Base-by-base conservation (phyloP, 2,797 vertebrate species). In the Halcyon badia region DNA sequence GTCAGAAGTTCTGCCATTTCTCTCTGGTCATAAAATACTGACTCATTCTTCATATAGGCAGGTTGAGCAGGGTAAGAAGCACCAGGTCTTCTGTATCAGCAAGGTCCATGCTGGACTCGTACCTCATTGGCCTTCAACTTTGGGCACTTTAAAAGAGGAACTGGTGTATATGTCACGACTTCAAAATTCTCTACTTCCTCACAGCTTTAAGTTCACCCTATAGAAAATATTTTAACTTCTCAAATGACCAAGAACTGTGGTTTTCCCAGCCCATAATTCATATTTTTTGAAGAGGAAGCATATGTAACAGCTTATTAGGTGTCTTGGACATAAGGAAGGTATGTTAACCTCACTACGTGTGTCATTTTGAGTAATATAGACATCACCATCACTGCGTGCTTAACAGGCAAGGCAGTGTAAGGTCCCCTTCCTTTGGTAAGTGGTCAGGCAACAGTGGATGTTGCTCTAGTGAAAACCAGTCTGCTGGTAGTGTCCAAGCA, bases 301-400 rank as follows among this genome's bases (percentile, higher is more conserved):
- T 25, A 10, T 33, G 0, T 30, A 57, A 31, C 15, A 37, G 22
- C 54, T 2, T 41, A 30, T 7, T n/a, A 37, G 11, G 11, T 69
- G 39, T 70, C 33, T 83, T 70, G 30, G 26, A 21, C 4, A 13
- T 42, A 10, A 0, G 15, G 30, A 82, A 48, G 26, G 7, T 84
- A 13, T 1, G 3, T 69, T 41, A 60, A 41, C 22, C 19, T 90
- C 22, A 44, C 20, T 65, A 0, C 21, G 2, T 49, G 26, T 52
- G 16, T 66, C 5, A 41, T 33, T 73, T 18, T 14, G 49, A 58
- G 33, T n/a, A 73, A 28, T 20, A 3, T 0, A 9, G 26, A 21
- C 10, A 5, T 56, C 15, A 33, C n/a, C 3, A 0, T 39, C 30
- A 16, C 16, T 10, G 7, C 17, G 16, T 52, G 17, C 6, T 70